Evolutionary conservation across 2,888 invertebrate genomes (phyloP), one percentile per base, ranked within the genome.

Genomic region (Polyploca ridens): DNA sequence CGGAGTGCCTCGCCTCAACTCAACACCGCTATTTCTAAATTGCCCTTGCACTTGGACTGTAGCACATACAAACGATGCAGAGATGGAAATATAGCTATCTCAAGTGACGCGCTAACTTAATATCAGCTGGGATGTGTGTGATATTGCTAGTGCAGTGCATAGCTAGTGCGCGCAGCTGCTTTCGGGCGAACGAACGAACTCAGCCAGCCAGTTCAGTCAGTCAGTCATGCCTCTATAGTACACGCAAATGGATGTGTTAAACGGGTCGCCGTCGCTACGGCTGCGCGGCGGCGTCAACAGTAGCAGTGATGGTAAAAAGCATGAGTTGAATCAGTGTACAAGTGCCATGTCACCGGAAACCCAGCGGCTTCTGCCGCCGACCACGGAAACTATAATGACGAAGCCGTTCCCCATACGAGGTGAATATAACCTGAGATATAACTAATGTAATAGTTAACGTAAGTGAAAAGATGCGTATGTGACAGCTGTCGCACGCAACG

Each of bases 371-470:
- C 87, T 96, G 83, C 97, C 97, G 67, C 97, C 97, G 63, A 97
- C 97, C 11, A 96, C 97, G 67, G 97, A 97, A 85, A 98, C 98
- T 60, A 97, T 98, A 63, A 97, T 97, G 95, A 98, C 98, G 58
- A 98, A 98, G 94, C 98, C 98, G 68, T 98, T 98, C 90, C 98
- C 98, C 41, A 96, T 98, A 75, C 95, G 97, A 95, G 97, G 97
- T 97, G 94, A 85, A 72, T 81, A 70, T 66, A 27, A 27, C 27
- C 27, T 27, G 27, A 27, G 27, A 27, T 27, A 27, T 27, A 64
- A 67, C 64, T 62, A 67, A 66, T 65, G 69, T 67, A 74, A 77
- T 77, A 76, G 76, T 72, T 74, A 66, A 38, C 58, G 44, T 16
- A 64, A 66, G 86, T 83, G 90, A 90, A 79, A 90, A 89, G 89